Base-by-base conservation (phyloP, 2,113 vertebrate genomes). In the Calonectris borealis region DNA sequence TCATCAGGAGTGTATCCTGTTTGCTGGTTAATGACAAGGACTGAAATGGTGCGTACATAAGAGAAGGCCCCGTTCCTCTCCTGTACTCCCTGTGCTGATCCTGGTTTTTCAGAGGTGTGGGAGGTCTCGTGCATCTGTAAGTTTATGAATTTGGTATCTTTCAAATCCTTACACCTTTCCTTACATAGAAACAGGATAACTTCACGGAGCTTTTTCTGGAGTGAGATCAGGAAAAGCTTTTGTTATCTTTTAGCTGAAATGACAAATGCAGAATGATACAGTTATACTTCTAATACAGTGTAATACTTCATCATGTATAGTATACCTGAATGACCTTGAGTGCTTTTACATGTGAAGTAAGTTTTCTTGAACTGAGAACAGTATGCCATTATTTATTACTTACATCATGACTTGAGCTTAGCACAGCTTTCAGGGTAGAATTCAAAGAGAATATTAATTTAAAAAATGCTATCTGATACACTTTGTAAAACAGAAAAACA, bases 31-130 rank as follows among this genome's bases (percentile, higher is more conserved):
- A 6, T 38, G 46, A 16, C 60, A 46, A 20, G 60, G 55, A 16
- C 46, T 31, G 46, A 17, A 31, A 21, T 18, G 17, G 20, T 24
- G 22, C 1, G 1, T 61, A 10, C 0, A 0, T 36, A 11, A 36
- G 46, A 61, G 54, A 42, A n/a, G 0, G 2, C 29, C 32, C 32
- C 0, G 1, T 46, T 42, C 26, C 27, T 48, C 10, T 68, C 57
- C 36, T 21, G 24, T 44, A 11, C 25, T 42, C 36, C 55, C 71
- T 49, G 25, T 20, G 86, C 19, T 46, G 29, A 1, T 0, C 21
- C n/a, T 38, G 51, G 0, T 14, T 5, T 27, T 55, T 29, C 84
- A 72, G 77, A 62, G 34, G 21, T 68, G n/a, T 65, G 31, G 61
- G 34, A 75, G n/a, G 25, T 51, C 57, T 64, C 0, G 2, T 72